Evolutionary conservation across 2,113 vertebrate species (phyloP).

Genomic region (Anthoscopus minutus): DNA sequence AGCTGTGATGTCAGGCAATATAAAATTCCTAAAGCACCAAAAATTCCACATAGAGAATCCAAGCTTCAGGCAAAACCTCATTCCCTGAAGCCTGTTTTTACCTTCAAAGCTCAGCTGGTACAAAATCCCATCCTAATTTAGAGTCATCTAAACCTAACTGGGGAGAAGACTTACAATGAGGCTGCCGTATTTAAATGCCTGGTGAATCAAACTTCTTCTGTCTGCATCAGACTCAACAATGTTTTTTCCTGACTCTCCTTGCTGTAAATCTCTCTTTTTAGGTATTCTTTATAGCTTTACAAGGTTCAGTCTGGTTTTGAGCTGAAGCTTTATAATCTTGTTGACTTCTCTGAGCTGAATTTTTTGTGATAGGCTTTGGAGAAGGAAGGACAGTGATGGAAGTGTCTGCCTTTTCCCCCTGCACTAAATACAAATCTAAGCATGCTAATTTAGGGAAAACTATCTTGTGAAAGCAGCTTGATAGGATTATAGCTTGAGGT

Average conservation of each 20-base stretch:
- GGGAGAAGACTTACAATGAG: background rate
- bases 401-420: background rate
- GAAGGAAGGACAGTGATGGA: background rate
- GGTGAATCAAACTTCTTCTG: background rate
- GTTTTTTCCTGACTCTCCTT: background rate
- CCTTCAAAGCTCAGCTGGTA: background rate
- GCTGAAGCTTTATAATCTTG: background rate
- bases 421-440: background rate
- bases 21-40: background rate
- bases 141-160: background rate
- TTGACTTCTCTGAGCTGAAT: background rate
- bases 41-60: background rate
- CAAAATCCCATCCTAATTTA: background rate
- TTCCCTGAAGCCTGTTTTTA: background rate
- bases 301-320: background rate
- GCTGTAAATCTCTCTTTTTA: background rate
- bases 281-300: background rate
- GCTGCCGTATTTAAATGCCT: background rate
- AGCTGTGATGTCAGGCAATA: background rate
- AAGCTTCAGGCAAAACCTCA: background rate
- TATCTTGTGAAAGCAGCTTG: background rate
- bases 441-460: background rate
- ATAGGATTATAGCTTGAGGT: background rate
- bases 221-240: background rate
- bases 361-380: background rate